Base-by-base conservation (phyloP, 2,888 invertebrate genomes). In the Priocnemis perturbator region DNA sequence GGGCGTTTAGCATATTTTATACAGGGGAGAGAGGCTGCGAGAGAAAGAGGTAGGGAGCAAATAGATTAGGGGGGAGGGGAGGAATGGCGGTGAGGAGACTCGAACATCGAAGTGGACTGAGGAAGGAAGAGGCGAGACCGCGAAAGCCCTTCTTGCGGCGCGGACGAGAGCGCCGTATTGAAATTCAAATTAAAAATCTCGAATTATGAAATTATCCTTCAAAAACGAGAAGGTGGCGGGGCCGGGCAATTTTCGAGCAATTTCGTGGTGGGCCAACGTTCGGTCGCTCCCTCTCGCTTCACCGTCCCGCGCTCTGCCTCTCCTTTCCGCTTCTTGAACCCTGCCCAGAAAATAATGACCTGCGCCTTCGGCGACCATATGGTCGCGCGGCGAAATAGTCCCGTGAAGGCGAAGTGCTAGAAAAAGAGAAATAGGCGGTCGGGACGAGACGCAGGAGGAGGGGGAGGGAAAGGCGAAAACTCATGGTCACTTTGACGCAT, bases 151-250 rank as follows among this genome's bases (percentile, higher is more conserved):
- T 48, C 52, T 53, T 57, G 71, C 55, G 53, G 67, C 52, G 52
- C 37, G 37, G 21, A 21, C 48, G 53, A 4, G 23, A 21, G 23
- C 53, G 53, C 53, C n/a, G 26, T 37, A 83, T 84, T 83, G 86
- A 88, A 87, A 85, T 87, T 86, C 85, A 86, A 88, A 88, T 88
- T 87, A 88, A 88, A 87, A 87, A 86, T 84, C 73, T 78, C 74
- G 78, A 85, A 87, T 88, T 86, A 86, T 85, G 81, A 86, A 85
- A 86, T 86, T 85, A 84, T 84, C 79, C 70, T 69, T 65, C 71
- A 79, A 81, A 82, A 72, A 72, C 67, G 74, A 77, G 62, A 73
- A 63, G 61, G 57, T 50, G 45, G 64, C 60, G 50, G 60, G 72
- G 61, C 68, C 82, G 80, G 77, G 17, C 85, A 87, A 88, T 88